Evolutionary conservation across 1,140 invertebrate genomes (phyloP).

Genomic region (Bicyclus anynana): DNA sequence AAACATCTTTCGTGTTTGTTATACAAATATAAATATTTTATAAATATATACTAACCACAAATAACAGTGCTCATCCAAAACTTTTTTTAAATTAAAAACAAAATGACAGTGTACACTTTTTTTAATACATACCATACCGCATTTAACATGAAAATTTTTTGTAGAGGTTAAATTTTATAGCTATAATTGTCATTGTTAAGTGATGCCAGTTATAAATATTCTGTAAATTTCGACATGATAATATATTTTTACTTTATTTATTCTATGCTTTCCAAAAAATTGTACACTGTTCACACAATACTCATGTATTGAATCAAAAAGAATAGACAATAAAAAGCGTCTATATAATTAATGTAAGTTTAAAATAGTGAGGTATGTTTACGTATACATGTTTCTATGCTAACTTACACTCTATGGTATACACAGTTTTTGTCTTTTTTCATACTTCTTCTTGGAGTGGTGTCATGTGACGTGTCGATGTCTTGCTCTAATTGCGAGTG

Average conservation of each 20-base stretch:
- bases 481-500: conserved; percentile 14
- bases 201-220: too few relatives aligned
- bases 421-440: conserved; percentile 62
- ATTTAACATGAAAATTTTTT: too few relatives aligned
- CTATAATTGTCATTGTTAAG: too few relatives aligned
- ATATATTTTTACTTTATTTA: too few relatives aligned
- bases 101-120: too few relatives aligned
- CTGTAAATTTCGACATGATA: too few relatives aligned
- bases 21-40: neutral
- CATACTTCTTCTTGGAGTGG: conserved; percentile 6
- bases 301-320: too few relatives aligned
- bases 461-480: conserved; percentile 18
- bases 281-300: neutral
- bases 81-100: too few relatives aligned
- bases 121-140: too few relatives aligned
- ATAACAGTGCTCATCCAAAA: neutral
- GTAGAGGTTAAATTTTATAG: too few relatives aligned
- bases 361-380: conserved; percentile 72
- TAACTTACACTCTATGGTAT: conserved; percentile 58
- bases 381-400: conserved; percentile 68
- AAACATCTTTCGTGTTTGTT: too few relatives aligned
- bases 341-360: conserved; percentile 31
- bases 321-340: conserved; percentile 16
- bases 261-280: too few relatives aligned
- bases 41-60: neutral